phyloP scores from a whole-genome alignment of 2,113 vertebrate genomes.

The Bothrops jararaca region DNA sequence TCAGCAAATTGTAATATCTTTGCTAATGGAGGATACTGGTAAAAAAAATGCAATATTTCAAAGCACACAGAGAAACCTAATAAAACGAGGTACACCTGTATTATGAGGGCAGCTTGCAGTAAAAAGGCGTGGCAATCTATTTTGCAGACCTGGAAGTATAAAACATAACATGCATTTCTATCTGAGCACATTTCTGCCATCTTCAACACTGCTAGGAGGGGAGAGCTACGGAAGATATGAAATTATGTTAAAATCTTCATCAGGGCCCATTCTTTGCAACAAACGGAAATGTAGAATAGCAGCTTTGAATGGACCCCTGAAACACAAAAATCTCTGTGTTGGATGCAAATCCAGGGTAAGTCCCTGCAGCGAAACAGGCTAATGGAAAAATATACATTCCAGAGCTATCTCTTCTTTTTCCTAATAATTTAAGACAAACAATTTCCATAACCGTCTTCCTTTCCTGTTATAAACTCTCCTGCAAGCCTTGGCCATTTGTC shows the following conservation, averaged over 20 bases:
- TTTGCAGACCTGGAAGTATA: not conserved
- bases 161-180: not conserved
- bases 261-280: not conserved
- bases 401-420: not conserved
- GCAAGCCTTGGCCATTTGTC: not conserved
- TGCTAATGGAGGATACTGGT: not conserved
- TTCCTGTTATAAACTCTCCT: not conserved
- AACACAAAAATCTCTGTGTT: not conserved
- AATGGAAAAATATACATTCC: not conserved
- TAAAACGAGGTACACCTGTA: not conserved
- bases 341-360: not conserved
- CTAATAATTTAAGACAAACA: not conserved
- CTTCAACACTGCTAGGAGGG: not conserved
- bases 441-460: not conserved
- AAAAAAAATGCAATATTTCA: not conserved
- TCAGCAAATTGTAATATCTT: not conserved
- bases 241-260: not conserved
- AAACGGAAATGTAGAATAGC: not conserved
- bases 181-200: not conserved
- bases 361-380: not conserved
- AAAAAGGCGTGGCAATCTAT: not conserved
- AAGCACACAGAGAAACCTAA: too few relatives aligned
- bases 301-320: not conserved
- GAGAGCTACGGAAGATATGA: not conserved
- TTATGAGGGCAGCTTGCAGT: not conserved